phyloP scores from a whole-genome alignment of 2,888 invertebrate species.

The Ecdyonurus torrentis region DNA sequence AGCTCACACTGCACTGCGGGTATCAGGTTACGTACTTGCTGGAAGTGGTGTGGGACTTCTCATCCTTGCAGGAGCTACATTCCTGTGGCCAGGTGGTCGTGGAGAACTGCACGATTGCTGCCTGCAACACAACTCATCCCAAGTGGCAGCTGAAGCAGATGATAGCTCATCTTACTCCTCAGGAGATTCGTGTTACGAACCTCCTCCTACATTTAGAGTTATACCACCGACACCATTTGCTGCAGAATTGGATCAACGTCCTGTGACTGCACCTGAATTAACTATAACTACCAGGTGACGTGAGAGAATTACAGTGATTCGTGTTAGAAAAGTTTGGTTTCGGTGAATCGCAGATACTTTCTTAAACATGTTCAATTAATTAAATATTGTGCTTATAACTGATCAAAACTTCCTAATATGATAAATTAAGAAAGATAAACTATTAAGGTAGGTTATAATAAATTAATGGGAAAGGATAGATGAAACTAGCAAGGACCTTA shows the following conservation, averaged over 20 bases:
- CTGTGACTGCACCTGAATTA: background rate
- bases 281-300: too few species aligned
- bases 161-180: background rate
- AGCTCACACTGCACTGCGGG: background rate
- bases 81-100: conserved; percentile 1
- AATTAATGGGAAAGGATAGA: too few species aligned
- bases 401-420: too few species aligned
- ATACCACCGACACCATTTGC: background rate
- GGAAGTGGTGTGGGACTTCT: background rate
- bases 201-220: background rate
- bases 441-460: too few species aligned
- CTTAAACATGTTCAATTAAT: too few species aligned
- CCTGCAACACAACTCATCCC: background rate
- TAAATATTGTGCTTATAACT: too few species aligned
- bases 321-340: too few species aligned
- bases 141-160: background rate
- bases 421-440: too few species aligned
- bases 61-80: background rate
- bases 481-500: too few species aligned
- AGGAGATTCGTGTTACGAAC: background rate
- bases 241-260: background rate
- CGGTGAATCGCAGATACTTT: too few species aligned
- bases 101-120: background rate
- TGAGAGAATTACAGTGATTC: too few species aligned
- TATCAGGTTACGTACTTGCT: background rate